Evolutionary conservation across 2,888 invertebrate genomes (phyloP).

Genomic region (Trachelus iudaicus): DNA sequence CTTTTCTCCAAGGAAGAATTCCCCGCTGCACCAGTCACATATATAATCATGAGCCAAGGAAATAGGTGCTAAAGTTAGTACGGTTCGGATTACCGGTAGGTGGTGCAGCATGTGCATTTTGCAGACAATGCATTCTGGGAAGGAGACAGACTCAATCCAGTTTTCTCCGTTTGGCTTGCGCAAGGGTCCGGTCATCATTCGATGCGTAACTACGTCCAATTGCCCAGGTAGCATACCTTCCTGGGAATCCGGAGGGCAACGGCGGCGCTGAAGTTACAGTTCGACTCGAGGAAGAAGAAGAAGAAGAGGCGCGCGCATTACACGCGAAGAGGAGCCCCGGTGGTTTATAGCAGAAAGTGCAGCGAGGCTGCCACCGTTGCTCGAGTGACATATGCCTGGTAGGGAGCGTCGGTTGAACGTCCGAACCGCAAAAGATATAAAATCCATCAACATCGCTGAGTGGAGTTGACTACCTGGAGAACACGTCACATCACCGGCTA

Average conservation of each 20-base stretch:
- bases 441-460: slow-evolving; percentile 33
- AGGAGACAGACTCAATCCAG: slow-evolving; percentile 41
- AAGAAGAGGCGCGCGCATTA: slow-evolving; percentile 25
- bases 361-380: slow-evolving; percentile 7
- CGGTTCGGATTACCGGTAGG: neutral
- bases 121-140: slow-evolving; percentile 39
- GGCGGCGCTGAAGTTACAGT: neutral
- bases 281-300: slow-evolving; percentile 13
- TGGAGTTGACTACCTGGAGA: neutral
- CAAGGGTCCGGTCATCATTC: slow-evolving; percentile 31
- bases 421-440: slow-evolving; percentile 27
- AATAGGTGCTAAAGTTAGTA: neutral
- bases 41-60: neutral
- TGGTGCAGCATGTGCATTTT: slow-evolving; percentile 30
- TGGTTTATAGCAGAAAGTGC: slow-evolving; percentile 48
- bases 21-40: neutral
- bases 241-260: slow-evolving; percentile 33
- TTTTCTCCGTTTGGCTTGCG: slow-evolving; percentile 35
- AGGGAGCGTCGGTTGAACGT: slow-evolving; percentile 24
- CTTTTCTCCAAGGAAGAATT: neutral
- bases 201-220: slow-evolving; percentile 56
- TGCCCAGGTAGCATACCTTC: slow-evolving; percentile 36
- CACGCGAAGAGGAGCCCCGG: slow-evolving; percentile 23
- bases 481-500: neutral
- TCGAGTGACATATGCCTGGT: slow-evolving; percentile 37